Base-by-base conservation (phyloP, 2,113 vertebrate species). In the Jacana jacana region DNA sequence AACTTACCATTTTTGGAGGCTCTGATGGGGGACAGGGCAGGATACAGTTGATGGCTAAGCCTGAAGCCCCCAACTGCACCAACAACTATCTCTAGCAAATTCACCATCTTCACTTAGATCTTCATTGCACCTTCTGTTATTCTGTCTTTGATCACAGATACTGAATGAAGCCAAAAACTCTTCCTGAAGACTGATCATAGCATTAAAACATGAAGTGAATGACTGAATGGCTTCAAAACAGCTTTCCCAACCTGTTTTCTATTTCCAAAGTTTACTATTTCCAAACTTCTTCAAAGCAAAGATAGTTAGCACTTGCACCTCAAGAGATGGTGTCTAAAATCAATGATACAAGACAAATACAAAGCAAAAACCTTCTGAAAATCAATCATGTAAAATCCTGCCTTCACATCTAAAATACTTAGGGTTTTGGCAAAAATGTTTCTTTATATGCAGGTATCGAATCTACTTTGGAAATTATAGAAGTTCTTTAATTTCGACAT, bases 391-490 rank as follows among this genome's bases (percentile, higher is more conserved):
- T 5, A 68, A 72, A n/a, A n/a, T 35, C 11, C 4, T 27, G 55
- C 33, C 11, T 37, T 48, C 27, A 55, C 83, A 70, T n/a, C 55
- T 5, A 1, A 20, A 77, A 39, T 20, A 69, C 10, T 42, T 19
- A 6, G 4, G 4, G 8, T 9, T 68, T 82, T 6, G 22, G 6
- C 4, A 71, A 39, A 77, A 48, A 4, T 0, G 2, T 11, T 58
- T 95, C 28, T 33, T 52, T 44, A 48, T 31, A 48, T 28, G 19
- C 5, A 75, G 37, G 55, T 42, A 86, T 7, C 0, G 0, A 65
- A 51, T 39, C 19, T 31, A 60, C 24, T 72, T 72, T 72, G 13
- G 37, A 84, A 81, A 66, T 60, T 12, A 48, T 8, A 44, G 81
- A 70, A 87, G 33, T 10, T 30, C 17, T 24, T 72, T 64, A 39